Conservation (phyloP, 1,140 invertebrate species). For the Brachionus calyciflorus region DNA sequence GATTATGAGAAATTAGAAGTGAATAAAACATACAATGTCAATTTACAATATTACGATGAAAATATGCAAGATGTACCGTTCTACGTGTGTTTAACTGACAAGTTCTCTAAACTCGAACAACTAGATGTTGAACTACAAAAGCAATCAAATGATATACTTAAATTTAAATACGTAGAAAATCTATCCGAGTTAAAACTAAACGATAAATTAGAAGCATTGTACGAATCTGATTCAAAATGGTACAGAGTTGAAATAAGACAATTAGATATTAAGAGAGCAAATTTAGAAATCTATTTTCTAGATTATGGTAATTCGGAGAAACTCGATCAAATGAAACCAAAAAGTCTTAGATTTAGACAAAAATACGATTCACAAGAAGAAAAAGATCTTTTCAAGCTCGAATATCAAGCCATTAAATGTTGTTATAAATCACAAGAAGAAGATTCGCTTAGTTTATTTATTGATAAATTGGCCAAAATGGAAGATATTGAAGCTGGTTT, state of each 20-base stretch:
- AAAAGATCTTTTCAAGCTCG: not conserved
- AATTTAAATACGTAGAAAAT: constrained; percentile 2
- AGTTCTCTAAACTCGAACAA: not conserved
- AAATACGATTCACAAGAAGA: not conserved
- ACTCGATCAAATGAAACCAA: not conserved
- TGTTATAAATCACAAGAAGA: not conserved
- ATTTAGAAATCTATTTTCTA: constrained; percentile 4
- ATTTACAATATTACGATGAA: constrained; percentile 5
- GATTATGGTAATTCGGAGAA: constrained; percentile 8
- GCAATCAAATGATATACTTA: not conserved
- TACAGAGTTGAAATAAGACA: not conserved
- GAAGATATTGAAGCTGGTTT: not conserved
- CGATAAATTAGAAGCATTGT: constrained; percentile 8
- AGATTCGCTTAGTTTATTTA: not conserved
- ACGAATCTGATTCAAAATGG: constrained; percentile 10
- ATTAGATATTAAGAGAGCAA: not conserved
- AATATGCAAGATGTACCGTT: not conserved
- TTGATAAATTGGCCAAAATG: not conserved
- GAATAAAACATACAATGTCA: not conserved
- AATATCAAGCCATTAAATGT: constrained; percentile 22
- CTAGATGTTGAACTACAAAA: not conserved
- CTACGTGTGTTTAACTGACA: not conserved
- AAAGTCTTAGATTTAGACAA: not conserved
- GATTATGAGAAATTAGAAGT: not conserved
- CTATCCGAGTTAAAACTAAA: not conserved